A percentile compares a stretch with the other conserved stretches of the same genome.
These are phyloP conservation scores for Dicaeum eximium DNA, from an alignment of 2,113 vertebrate genomes.

Conservation along the genomic window DNA sequence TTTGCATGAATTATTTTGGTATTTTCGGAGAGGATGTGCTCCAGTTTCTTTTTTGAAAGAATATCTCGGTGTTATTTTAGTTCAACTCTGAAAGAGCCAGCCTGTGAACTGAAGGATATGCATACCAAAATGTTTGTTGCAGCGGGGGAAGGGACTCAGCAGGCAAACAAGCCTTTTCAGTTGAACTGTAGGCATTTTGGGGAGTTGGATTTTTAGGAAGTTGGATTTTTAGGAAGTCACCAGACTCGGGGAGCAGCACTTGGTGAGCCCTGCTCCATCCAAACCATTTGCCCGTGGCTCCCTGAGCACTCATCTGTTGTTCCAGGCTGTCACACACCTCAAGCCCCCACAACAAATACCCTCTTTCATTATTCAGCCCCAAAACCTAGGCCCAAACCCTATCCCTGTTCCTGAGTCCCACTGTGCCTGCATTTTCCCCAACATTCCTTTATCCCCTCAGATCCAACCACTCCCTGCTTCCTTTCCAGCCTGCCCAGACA, in stretches of 20 bases:
- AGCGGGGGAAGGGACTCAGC: background rate
- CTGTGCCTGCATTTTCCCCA: background rate
- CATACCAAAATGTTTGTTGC: background rate
- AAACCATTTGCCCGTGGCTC: accelerated
- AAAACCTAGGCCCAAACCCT: background rate
- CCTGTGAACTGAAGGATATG: background rate
- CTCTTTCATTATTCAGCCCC: background rate
- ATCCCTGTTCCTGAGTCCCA: background rate
- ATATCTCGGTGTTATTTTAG: background rate
- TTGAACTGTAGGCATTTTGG: background rate
- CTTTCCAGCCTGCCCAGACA: background rate
- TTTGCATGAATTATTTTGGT: background rate
- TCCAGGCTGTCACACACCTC: background rate
- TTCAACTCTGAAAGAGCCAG: background rate
- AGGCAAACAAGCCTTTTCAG: background rate
- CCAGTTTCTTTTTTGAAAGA: background rate
- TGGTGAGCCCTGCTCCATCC: background rate
- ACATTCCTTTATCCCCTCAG: background rate
- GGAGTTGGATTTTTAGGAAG: background rate
- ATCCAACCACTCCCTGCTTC: background rate
- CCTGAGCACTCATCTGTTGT: accelerated
- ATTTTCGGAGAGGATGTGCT: background rate
- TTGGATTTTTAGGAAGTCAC: background rate
- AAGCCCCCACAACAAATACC: background rate
- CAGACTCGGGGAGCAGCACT: accelerated